Conservation (phyloP, 1,140 invertebrate species). For the Scaptomyza hsui region DNA sequence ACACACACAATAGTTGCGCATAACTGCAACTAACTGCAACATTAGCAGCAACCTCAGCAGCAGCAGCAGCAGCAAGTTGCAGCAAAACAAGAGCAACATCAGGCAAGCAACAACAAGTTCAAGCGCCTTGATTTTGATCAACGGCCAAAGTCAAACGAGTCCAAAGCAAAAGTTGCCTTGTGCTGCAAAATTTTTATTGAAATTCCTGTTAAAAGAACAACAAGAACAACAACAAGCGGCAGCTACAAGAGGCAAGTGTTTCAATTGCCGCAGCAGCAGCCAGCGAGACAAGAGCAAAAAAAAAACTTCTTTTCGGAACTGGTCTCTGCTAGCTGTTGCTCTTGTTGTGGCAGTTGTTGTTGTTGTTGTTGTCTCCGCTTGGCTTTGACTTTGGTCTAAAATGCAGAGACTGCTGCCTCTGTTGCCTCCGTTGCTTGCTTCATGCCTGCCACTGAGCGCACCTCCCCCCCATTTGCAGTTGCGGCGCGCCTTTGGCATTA, state of each 20-base stretch:
- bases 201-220: slow-evolving; percentile 70
- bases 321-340: slow-evolving; percentile 62
- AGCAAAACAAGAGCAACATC: slow-evolving; percentile 56
- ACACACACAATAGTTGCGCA: slow-evolving; percentile 68
- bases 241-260: slow-evolving; percentile 61
- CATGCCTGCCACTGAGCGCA: slow-evolving; percentile 16
- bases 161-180: slow-evolving; percentile 69
- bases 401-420: slow-evolving; percentile 54
- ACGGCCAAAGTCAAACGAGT: slow-evolving; percentile 78
- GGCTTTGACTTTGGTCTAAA: slow-evolving; percentile 74
- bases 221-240: slow-evolving; percentile 40
- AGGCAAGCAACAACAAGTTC: slow-evolving; percentile 67
- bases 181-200: slow-evolving; percentile 79
- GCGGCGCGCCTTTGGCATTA: slow-evolving; percentile 52
- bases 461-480: slow-evolving; percentile 23
- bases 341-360: slow-evolving; percentile 35
- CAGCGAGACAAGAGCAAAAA: slow-evolving; percentile 53
- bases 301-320: slow-evolving; percentile 73
- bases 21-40: slow-evolving; percentile 80
- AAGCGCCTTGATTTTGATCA: slow-evolving; percentile 72
- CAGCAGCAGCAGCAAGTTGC: slow-evolving; percentile 23
- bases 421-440: slow-evolving; percentile 22
- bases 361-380: slow-evolving; percentile 36
- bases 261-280: slow-evolving; percentile 68
- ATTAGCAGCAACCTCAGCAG: slow-evolving; percentile 22